These are phyloP conservation scores for Melanotaenia trifasciata DNA, from an alignment of 2,797 vertebrate species.

Conservation along the genomic window DNA sequence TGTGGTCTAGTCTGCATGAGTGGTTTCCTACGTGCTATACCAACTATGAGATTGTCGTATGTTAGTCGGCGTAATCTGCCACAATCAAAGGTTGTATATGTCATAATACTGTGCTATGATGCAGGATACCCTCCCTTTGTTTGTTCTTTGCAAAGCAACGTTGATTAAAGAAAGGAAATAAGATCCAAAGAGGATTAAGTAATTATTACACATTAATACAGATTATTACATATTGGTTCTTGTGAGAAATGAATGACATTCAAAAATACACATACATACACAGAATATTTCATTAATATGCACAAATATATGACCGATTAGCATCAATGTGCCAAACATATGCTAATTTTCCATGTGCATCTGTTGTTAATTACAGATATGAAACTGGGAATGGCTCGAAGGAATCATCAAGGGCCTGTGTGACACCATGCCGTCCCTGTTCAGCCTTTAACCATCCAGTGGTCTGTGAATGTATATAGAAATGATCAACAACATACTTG, in stretches of 20 bases:
- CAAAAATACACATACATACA: conserved; percentile 60
- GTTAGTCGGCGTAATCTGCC: conserved; percentile 24
- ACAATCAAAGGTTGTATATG: conserved; percentile 26
- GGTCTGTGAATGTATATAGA: conserved; percentile 67
- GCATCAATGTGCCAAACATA: conserved; percentile 82
- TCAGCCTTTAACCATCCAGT: conserved; percentile 62
- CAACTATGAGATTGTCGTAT: conserved; percentile 22
- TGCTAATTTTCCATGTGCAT: conserved; percentile 84
- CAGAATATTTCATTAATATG: conserved; percentile 78
- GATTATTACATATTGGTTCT: conserved; percentile 36
- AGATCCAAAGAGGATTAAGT: conserved; percentile 45
- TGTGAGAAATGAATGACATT: conserved; percentile 45
- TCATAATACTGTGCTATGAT: conserved; percentile 15
- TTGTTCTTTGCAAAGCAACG: conserved; percentile 37
- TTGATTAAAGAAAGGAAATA: conserved; percentile 24
- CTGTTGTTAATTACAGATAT: conserved; percentile 86
- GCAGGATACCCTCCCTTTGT: conserved; percentile 31
- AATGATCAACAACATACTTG: conserved; percentile 64
- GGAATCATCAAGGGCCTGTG: conserved; percentile 73
- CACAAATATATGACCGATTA: conserved; percentile 81
- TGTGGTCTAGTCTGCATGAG: conserved; percentile 66
- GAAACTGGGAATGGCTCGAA: conserved; percentile 80
- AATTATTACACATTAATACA: conserved; percentile 43
- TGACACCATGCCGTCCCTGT: conserved; percentile 58
- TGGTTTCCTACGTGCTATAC: conserved; percentile 50